Conservation (phyloP, 2,797 vertebrate genomes). For the Scleropages formosus region DNA sequence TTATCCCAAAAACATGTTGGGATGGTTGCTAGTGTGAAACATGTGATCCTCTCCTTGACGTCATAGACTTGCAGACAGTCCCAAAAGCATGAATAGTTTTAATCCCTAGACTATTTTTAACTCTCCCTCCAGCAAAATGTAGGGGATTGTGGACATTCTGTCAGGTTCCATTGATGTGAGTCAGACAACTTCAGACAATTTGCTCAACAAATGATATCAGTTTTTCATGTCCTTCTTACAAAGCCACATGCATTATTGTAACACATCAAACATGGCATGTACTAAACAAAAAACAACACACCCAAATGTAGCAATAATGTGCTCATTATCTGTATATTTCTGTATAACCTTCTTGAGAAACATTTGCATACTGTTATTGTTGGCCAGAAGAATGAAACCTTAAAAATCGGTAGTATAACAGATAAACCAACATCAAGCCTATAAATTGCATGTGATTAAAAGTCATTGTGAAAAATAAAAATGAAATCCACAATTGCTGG, state of each 20-base stretch:
- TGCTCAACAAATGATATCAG: constrained; percentile 12
- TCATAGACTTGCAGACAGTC: constrained; percentile 22
- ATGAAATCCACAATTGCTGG: too few relatives aligned
- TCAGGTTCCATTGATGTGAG: not conserved
- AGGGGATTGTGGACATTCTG: not conserved
- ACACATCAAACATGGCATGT: not conserved
- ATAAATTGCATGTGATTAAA: too few relatives aligned
- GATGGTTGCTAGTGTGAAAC: not conserved
- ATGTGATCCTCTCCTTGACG: constrained; percentile 20
- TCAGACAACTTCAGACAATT: constrained; percentile 14
- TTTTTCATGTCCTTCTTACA: not conserved
- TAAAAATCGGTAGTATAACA: too few relatives aligned
- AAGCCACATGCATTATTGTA: not conserved
- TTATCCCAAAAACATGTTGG: constrained; percentile 8
- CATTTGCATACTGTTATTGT: too few relatives aligned
- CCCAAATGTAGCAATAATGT: not conserved
- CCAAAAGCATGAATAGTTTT: constrained; percentile 24
- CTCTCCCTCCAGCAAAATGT: constrained; percentile 11
- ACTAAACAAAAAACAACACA: not conserved
- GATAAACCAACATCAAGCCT: too few relatives aligned
- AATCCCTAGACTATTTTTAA: constrained; percentile 3
- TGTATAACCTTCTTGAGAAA: too few relatives aligned
- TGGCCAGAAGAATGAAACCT: too few relatives aligned
- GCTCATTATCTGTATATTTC: not conserved
- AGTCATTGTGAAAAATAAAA: too few relatives aligned